A percentile compares a stretch with the other conserved stretches of the same genome.
phyloP scores from a whole-genome alignment of 2,113 vertebrate species.

The Etia nguti region DNA sequence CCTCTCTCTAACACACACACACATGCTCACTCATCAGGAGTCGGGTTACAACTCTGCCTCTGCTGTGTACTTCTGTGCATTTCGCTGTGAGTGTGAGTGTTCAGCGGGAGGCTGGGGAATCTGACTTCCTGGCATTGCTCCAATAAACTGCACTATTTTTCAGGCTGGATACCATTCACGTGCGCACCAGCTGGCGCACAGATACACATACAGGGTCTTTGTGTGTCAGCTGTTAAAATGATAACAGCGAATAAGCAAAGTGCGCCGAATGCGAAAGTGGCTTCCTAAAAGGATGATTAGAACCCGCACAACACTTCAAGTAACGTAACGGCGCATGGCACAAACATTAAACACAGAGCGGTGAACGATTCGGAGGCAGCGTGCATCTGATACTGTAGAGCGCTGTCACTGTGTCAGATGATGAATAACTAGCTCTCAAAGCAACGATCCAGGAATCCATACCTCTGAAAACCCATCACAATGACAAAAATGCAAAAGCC shows the following conservation, averaged over 20 bases:
- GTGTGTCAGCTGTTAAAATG: background rate
- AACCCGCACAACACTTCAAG: background rate
- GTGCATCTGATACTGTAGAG: background rate
- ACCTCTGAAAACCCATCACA: background rate
- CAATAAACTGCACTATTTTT: slow-evolving; percentile 44
- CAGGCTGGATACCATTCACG: slow-evolving; percentile 4
- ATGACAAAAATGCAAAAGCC: background rate
- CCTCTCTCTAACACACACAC: background rate
- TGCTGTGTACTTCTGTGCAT: slow-evolving; percentile 7
- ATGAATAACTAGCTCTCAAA: background rate
- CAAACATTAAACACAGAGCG: background rate
- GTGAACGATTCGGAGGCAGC: background rate
- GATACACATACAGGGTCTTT: background rate
- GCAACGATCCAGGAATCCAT: background rate
- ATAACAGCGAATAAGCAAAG: background rate
- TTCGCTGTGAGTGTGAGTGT: slow-evolving; percentile 14
- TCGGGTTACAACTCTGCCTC: slow-evolving; percentile 50
- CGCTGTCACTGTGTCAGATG: background rate
- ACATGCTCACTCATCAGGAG: slow-evolving; percentile 28
- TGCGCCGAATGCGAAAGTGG: background rate
- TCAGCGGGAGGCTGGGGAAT: slow-evolving; percentile 4
- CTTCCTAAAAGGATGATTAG: background rate
- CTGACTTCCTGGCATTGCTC: slow-evolving; percentile 40
- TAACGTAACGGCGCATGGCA: background rate
- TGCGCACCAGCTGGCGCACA: background rate